These are phyloP conservation scores for Tetranychus truncatus DNA, from an alignment of 2,888 invertebrate genomes.

Conservation along the genomic window DNA sequence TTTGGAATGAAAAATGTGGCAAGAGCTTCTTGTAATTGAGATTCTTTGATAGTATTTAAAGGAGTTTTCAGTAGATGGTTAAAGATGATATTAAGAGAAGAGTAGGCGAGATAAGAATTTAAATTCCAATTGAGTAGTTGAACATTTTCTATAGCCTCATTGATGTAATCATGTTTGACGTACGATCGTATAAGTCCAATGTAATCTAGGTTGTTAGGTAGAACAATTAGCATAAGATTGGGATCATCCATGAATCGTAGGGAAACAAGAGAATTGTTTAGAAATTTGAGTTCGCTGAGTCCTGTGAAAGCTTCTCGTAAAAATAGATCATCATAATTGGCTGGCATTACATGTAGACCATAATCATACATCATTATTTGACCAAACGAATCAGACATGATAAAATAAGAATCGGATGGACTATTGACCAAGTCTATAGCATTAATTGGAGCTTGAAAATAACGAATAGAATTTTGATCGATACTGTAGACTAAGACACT, in stretches of 20 bases:
- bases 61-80: conserved; percentile 44
- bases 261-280: background rate
- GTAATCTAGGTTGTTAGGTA: conserved; percentile 14
- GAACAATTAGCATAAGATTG: conserved; percentile 4
- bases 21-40: conserved; percentile 52
- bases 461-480: conserved; percentile 16
- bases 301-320: background rate
- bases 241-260: conserved; percentile 9
- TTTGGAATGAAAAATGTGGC: conserved; percentile 59
- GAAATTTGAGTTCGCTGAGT: conserved; percentile 10
- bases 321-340: conserved; percentile 15
- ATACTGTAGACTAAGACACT: conserved; percentile 19
- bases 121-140: conserved; percentile 20
- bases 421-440: conserved; percentile 12
- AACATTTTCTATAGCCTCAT: conserved; percentile 18
- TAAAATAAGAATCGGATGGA: conserved; percentile 20
- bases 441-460: conserved; percentile 18
- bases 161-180: conserved; percentile 12
- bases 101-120: conserved; percentile 17
- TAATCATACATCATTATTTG: conserved; percentile 19
- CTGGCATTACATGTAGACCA: conserved; percentile 18
- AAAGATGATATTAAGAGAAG: conserved; percentile 18
- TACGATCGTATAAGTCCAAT: conserved; percentile 16
- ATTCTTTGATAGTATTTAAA: conserved; percentile 44
- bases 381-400: conserved; percentile 17